phyloP scores from a whole-genome alignment of 2,888 invertebrate species.

The Rhorus exstirpatorius region DNA sequence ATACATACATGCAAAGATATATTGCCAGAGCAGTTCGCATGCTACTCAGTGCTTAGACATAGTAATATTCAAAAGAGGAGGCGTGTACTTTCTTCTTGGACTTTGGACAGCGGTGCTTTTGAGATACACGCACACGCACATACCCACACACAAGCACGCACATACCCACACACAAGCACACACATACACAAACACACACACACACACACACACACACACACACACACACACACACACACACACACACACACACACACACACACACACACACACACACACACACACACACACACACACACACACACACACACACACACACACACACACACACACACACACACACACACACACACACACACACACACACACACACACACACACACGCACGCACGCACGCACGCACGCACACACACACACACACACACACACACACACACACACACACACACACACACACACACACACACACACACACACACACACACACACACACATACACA shows the following conservation, averaged over 20 bases:
- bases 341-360: slow-evolving; percentile 68
- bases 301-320: slow-evolving; percentile 68
- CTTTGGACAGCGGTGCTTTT: slow-evolving; percentile 69
- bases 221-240: slow-evolving; percentile 68
- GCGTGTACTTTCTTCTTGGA: slow-evolving; percentile 76
- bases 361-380: slow-evolving; percentile 69
- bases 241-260: slow-evolving; percentile 67
- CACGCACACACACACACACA: slow-evolving; percentile 69
- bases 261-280: slow-evolving; percentile 66
- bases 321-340: slow-evolving; percentile 68
- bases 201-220: slow-evolving; percentile 69
- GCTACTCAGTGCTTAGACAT: slow-evolving; percentile 83
- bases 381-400: slow-evolving; percentile 70
- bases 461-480: slow-evolving; percentile 34
- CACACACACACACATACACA: slow-evolving; percentile 68
- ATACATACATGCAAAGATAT: slow-evolving; percentile 28
- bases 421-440: slow-evolving; percentile 69
- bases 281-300: slow-evolving; percentile 68
- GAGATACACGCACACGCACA: slow-evolving; percentile 61
- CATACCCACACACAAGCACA: too few species aligned
- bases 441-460: slow-evolving; percentile 68
- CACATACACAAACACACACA: slow-evolving; percentile 69
- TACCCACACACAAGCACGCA: slow-evolving; percentile 74
- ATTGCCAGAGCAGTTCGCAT: slow-evolving; percentile 78
- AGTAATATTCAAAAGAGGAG: slow-evolving; percentile 85